Conservation (phyloP, 2,113 vertebrate genomes). For the Platysteira castanea region DNA sequence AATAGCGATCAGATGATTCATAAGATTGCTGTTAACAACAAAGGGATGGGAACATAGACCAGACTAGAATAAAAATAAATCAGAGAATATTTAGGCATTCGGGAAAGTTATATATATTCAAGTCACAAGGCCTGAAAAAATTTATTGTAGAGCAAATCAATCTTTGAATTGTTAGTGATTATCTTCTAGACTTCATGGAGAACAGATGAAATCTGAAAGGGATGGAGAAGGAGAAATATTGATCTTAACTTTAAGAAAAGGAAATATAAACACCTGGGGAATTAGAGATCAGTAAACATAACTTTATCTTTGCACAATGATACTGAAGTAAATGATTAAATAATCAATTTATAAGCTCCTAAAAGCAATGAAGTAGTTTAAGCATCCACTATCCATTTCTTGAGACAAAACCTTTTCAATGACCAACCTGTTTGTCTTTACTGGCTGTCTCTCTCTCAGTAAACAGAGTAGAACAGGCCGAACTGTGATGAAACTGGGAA, state of each 20-base stretch:
- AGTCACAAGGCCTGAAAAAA: neutral
- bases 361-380: neutral
- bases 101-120: neutral
- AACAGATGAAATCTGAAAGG: constrained; percentile 13
- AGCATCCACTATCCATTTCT: neutral
- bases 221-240: neutral
- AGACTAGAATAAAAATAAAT: neutral
- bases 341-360: neutral
- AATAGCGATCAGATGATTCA: neutral
- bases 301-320: neutral
- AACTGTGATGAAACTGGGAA: neutral
- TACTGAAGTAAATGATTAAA: neutral
- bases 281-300: neutral
- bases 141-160: neutral
- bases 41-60: neutral
- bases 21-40: neutral
- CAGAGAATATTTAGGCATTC: neutral
- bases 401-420: neutral
- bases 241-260: neutral
- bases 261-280: neutral
- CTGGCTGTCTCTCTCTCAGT: neutral
- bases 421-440: neutral
- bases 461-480: neutral
- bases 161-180: neutral
- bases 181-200: neutral